These are phyloP conservation scores for Drosophila virilis DNA, from an alignment of 1,140 invertebrate genomes.

Conservation along the genomic window DNA sequence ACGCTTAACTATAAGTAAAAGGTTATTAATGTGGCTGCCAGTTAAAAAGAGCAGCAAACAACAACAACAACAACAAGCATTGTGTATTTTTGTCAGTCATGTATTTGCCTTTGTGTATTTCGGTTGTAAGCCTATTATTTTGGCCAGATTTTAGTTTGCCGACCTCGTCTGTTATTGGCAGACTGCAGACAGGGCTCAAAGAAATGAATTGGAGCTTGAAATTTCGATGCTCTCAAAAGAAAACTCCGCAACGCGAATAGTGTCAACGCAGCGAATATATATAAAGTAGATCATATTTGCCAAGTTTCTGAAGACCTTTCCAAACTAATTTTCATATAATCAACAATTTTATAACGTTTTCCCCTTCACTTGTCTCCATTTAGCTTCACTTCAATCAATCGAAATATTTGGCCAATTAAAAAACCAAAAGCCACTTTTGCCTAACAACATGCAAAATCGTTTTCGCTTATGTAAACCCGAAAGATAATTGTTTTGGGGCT, in stretches of 20 bases:
- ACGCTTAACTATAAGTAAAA: slow-evolving; percentile 48
- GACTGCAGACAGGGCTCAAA: slow-evolving; percentile 24
- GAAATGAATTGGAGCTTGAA: slow-evolving; percentile 39
- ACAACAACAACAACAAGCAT: slow-evolving; percentile 14
- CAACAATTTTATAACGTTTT: slow-evolving; percentile 52
- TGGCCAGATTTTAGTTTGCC: slow-evolving; percentile 61
- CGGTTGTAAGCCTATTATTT: slow-evolving; percentile 68
- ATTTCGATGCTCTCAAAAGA: slow-evolving; percentile 3
- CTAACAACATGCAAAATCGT: slow-evolving; percentile 23
- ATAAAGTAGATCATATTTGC: neutral
- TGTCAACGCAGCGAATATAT: neutral
- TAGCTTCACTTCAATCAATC: slow-evolving; percentile 50
- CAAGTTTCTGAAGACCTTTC: neutral
- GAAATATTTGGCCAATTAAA: slow-evolving; percentile 18
- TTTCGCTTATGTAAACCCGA: slow-evolving; percentile 64
- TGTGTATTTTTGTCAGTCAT: slow-evolving; percentile 60
- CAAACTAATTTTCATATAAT: slow-evolving; percentile 48
- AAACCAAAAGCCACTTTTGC: slow-evolving; percentile 38
- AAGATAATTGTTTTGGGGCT: slow-evolving; percentile 48
- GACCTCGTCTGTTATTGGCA: slow-evolving; percentile 54
- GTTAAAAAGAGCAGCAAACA: slow-evolving; percentile 28
- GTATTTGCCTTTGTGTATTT: slow-evolving; percentile 43
- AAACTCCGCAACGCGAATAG: slow-evolving; percentile 3
- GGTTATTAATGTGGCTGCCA: slow-evolving; percentile 50
- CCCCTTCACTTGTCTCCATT: slow-evolving; percentile 45